Evolutionary conservation across 1,140 invertebrate species (phyloP), one percentile per base, ranked within the genome.

Genomic region (Pseudoatta argentina): DNA sequence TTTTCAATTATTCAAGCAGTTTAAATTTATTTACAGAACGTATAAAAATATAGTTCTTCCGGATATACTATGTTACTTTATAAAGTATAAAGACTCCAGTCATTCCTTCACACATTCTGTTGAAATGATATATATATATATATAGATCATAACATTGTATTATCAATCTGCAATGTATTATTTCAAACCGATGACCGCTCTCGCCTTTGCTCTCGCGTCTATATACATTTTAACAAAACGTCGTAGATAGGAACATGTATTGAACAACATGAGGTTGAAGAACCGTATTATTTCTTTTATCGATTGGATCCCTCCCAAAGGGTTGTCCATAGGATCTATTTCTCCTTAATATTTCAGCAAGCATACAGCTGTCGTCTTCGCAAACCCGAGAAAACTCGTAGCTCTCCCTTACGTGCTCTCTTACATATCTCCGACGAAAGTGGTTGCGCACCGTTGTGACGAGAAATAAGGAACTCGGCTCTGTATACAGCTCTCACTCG

Each of bases 341-440:
- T 73, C 81, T 82, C 51, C 63, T 92, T 76, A 92, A 92, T 92
- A 92, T 92, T 92, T 90, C 83, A 92, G 24, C 34, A 44, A 57
- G 34, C 79, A 63, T 83, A 81, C 91, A 92, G 91, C 91, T 92
- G 91, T 92, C 91, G 91, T 91, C 85, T 92, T 90, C 91, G 89
- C 90, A 86, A 88, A 91, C 85, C 91, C 63, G 91, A 79, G 89
- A 89, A 89, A 87, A 90, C 64, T 71, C 71, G 53, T 7, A 16
- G n/a, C 24, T 59, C 34, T 48, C 55, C 21, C 24, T 66, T n/a
- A n/a, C 64, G 39, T 51, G 48, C 16, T 34, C 53, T 88, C 61
- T 79, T 51, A 79, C 44, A 21, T 16, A 57, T 21, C 57, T 39
- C n/a, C 69, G 57, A 75, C 27, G 55, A 82, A 87, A 59, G 21